Base-by-base conservation (phyloP, 2,797 vertebrate genomes). In the Peromyscus melanophrys region DNA sequence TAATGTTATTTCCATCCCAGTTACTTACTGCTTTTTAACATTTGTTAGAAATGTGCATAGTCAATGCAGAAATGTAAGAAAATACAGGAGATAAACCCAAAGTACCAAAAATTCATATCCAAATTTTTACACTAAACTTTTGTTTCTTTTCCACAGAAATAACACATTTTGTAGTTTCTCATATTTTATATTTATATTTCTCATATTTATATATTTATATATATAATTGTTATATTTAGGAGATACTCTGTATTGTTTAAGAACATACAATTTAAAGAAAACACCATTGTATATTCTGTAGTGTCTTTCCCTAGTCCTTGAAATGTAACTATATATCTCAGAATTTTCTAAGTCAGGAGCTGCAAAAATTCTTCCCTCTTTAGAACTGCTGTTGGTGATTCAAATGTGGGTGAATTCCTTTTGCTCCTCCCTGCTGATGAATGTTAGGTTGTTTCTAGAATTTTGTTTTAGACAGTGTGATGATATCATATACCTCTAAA, bases 141-240 rank as follows among this genome's bases (percentile, higher is more conserved):
- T 57, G 10, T 87, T 96, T 92, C 14, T 92, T 43, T 94, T 46
- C 8, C 25, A 21, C 59, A 83, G 61, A 95, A 86, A 78, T 73
- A 73, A 86, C 7, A 31, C 4, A 34, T 57, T 55, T 71, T 92
- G 67, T 25, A 83, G 31, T n/a, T 95, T 55, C 19, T 13, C 16
- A 1, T 73, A 67, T 71, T 40, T 81, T 52, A 52, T 52, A 49
- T 49, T 49, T 49, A 49, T 49, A 52, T 52, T 52, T 52, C 52
- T 52, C 52, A 52, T 52, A 52, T 52, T 52, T 52, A 52, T 52
- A 52, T 52, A 52, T 52, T 13, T 52, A 52, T 52, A 52, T 11
- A 49, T 52, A 52, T 52, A 11, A 14, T 14, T 52, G 52, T 90
- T 76, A 1, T 43, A 75, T 89, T 88, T 89, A 43, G 37, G 77